phyloP scores from a whole-genome alignment of 2,113 vertebrate genomes.

The Peromyscus polionotus region DNA sequence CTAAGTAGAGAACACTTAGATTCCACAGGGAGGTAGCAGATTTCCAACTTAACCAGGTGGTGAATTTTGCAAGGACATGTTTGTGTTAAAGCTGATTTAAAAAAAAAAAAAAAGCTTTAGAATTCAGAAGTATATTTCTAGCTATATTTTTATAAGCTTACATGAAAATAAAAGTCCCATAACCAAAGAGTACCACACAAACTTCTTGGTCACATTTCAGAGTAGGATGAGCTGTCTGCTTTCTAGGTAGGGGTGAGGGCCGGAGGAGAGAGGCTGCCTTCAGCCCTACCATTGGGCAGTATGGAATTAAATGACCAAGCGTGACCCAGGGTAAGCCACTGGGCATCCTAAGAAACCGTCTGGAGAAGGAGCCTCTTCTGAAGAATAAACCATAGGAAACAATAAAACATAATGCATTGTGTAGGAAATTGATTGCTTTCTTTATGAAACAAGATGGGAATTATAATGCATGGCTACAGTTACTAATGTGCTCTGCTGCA shows the following conservation, averaged over 20 bases:
- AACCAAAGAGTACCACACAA: slow-evolving; percentile 85
- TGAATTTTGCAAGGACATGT: slow-evolving; percentile 70
- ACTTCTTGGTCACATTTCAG: slow-evolving; percentile 71
- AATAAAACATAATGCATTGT: background rate
- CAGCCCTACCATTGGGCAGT: background rate
- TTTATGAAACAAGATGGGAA: slow-evolving; percentile 55
- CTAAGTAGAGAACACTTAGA: slow-evolving; percentile 85
- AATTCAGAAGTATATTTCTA: slow-evolving; percentile 83
- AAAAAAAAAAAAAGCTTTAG: slow-evolving; percentile 78
- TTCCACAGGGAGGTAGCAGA: slow-evolving; percentile 57
- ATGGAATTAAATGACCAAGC: background rate
- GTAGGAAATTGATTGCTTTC: slow-evolving; percentile 55
- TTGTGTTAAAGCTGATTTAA: slow-evolving; percentile 70
- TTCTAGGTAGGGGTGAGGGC: background rate
- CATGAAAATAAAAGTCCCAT: slow-evolving; percentile 70
- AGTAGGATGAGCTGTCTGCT: background rate
- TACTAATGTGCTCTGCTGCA: slow-evolving; percentile 83
- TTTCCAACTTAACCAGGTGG: slow-evolving; percentile 66
- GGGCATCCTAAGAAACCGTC: background rate
- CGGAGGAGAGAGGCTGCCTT: background rate
- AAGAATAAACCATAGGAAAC: slow-evolving; percentile 27
- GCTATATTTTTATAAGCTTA: slow-evolving; percentile 81
- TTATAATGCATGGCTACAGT: slow-evolving; percentile 79
- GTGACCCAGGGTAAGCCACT: background rate
- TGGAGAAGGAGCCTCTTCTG: background rate